Evolutionary conservation across 2,113 vertebrate species (phyloP).

Genomic region (Dolichallabes microphthalmus): DNA sequence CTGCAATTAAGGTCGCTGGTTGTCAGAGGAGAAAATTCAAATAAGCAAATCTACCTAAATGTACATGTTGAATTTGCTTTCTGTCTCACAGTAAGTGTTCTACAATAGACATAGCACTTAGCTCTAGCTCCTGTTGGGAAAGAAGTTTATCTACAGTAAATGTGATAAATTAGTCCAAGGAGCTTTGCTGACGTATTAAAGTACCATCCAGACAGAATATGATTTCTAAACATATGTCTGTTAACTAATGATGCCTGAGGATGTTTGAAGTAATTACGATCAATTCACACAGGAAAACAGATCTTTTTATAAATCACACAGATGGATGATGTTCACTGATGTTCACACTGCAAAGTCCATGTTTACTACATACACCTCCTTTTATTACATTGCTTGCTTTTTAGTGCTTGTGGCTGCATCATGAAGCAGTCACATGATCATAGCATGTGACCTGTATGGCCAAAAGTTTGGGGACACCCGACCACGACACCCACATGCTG

Average conservation of each 20-base stretch:
- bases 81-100: background rate
- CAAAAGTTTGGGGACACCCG: background rate
- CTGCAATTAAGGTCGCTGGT: conserved; percentile 7
- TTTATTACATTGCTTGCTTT: background rate
- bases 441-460: background rate
- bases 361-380: no score
- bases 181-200: conserved; percentile 3
- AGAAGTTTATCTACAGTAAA: background rate
- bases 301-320: conserved; percentile 5
- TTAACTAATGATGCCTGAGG: background rate
- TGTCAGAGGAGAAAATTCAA: background rate
- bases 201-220: background rate
- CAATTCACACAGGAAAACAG: background rate
- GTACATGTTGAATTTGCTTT: background rate
- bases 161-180: background rate
- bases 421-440: background rate
- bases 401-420: background rate
- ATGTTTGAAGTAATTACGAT: conserved; percentile 2
- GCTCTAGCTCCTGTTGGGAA: background rate
- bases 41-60: background rate
- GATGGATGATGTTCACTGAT: background rate
- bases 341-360: background rate
- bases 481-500: background rate
- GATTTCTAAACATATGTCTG: conserved; percentile 4
- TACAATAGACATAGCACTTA: background rate